Base-by-base conservation (phyloP, 2,797 vertebrate species). In the Scolopax rusticola region DNA sequence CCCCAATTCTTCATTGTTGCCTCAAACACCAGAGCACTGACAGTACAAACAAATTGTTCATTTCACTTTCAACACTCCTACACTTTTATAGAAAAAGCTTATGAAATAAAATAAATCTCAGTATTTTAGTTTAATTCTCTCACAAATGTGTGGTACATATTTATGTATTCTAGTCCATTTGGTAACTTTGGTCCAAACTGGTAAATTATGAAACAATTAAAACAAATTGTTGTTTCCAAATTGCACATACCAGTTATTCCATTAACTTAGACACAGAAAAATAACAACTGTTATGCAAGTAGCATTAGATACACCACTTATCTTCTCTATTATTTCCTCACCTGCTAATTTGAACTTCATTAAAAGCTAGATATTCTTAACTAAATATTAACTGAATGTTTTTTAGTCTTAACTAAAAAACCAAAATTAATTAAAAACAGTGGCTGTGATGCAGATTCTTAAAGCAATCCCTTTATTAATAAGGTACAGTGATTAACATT, bases 1-100 rank as follows among this genome's bases (percentile, higher is more conserved):
- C 28, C 8, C 11, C 38, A 47, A 41, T 1, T 53, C 32, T 15
- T 74, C 60, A 21, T 6, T 59, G 32, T 24, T 59, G 63, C 50
- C 32, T 77, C 51, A 41, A 78, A 71, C 24, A 65, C 38, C 54
- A 68, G 16, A 76, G n/a, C 68, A 13, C 11, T 40, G 32, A 40
- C 18, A 45, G 11, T 12, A 56, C 7, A 64, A 79, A 68, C 11
- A 71, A 82, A 45, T 4, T 15, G 20, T 23, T 54, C 36, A 56
- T 4, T 82, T 15, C 30, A 79, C 24, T 38, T 53, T 59, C 43
- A 68, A 27, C 23, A 24, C 12, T 20, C 8, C 19, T n/a, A 21
- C 2, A 10, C 8, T 71, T 80, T 6, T 43, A 48, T 1, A 48
- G 28, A 41, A 75, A 75, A 41, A 0, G 1, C 9, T 73, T 33